Base-by-base conservation (phyloP, 2,113 vertebrate genomes). In the Calcarius ornatus region DNA sequence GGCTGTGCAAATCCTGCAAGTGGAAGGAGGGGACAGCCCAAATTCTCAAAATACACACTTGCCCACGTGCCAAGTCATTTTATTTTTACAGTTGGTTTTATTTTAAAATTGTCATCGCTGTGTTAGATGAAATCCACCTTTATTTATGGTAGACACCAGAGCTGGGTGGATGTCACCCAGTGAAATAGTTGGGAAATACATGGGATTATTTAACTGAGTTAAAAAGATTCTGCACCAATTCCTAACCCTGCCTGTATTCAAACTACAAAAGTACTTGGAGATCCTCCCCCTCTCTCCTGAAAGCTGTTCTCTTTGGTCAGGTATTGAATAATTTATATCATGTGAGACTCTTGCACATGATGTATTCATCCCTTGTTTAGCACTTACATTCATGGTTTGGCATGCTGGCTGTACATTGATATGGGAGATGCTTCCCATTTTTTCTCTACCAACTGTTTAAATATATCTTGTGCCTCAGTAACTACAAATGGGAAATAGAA, bases 381-480 rank as follows among this genome's bases (percentile, higher is more conserved):
- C 97, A 95, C 69, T 96, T 96, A 95, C 79, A 88, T 87, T 95
- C 90, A 87, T 90, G 92, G 81, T 94, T 96, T 97, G 97, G 96
- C 90, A 95, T 97, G 88, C 72, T 88, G 94, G 65, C 88, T 97
- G 91, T 89, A 87, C 89, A 95, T 94, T 94, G 94, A 97, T 95
- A 97, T 76, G 81, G 86, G 93, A 95, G 92, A 97, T 93, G 88
- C 95, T 96, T 86, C 92, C 97, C 94, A 93, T 96, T 97, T 96
- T 95, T 97, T 86, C 95, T 97, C 78, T 95, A 96, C 88, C 95
- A 96, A 95, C 95, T 95, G 96, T 97, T 97, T 96, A 97, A 96
- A 97, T 97, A 82, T 97, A 94, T 97, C 92, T 94, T 85, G 85
- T 95, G 87, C 87, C 93, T 97, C 83, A 88, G 89, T 95, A 94